Evolutionary conservation across 2,888 invertebrate species (phyloP), one percentile per base, ranked within the genome.

Genomic region (Andrena bucephala): DNA sequence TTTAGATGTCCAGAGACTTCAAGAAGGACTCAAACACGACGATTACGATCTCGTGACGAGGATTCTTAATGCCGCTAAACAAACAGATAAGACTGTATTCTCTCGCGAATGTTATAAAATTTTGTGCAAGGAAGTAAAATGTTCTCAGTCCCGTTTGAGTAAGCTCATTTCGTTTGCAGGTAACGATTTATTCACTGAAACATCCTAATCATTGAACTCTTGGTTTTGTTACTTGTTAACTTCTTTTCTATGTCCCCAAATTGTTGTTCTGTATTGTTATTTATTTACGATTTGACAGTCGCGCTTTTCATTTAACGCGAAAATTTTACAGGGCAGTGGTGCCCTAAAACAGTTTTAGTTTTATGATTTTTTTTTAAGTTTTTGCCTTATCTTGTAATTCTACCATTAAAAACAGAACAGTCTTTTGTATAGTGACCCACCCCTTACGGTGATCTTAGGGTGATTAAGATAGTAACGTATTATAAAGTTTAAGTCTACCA

Each of bases 121-220:
- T 75, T 77, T 93, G 7, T 84, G 85, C 74, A 83, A 83, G 50
- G 87, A 90, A 66, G 81, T 93, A 74, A 86, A 87, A 60, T 77
- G 54, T 48, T 88, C 89, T 7, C 81, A 85, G n/a, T 75, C 85
- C 42, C 90, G 90, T 77, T 59, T 92, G 36, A 73, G 59, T 50
- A 85, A 90, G 42, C 87, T 93, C 33, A 84, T 90, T 57, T 76
- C 83, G 59, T 72, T 81, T 31, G 87, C 92, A 93, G 92, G 92
- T 92, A 92, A 90, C 66, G 68, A 59, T 69, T 67, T 75, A 52
- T 27, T 63, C 33, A 31, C 13, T 48, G 36, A 57, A 74, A 54
- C 16, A 10, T 67, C 1, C 2, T 29, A 20, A 20, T 50, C 20
- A 3, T 13, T 48, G 7, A 48, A 36, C 7, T 16, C 5, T 7